phyloP scores from a whole-genome alignment of 2,888 invertebrate species.

The Microctonus aethiopoides region DNA sequence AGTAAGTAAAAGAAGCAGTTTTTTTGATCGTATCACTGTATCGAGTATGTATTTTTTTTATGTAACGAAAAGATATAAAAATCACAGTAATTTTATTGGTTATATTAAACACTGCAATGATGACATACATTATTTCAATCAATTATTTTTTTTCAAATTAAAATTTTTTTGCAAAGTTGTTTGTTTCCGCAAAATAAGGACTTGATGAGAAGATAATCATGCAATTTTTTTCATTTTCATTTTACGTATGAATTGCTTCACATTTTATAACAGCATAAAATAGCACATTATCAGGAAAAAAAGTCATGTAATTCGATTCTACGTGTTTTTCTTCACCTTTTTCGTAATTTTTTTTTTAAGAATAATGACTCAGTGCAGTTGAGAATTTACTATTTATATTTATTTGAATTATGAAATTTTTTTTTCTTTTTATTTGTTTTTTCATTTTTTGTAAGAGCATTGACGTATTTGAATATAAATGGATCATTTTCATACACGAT shows the following conservation, averaged over 20 bases:
- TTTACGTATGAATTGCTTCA: too few relatives aligned
- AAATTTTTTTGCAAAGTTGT: background rate
- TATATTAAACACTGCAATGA: background rate
- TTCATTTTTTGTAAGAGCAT: constrained; percentile 19
- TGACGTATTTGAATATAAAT: constrained; percentile 25
- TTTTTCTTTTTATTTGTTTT: too few relatives aligned
- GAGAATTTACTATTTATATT: too few relatives aligned
- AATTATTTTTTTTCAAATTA: background rate
- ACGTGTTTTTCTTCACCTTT: too few relatives aligned
- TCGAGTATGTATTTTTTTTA: background rate
- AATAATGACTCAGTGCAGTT: too few relatives aligned
- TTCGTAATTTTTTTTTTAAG: too few relatives aligned
- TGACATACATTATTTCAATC: background rate
- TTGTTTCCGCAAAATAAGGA: background rate
- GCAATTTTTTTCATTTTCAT: too few relatives aligned
- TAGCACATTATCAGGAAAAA: too few relatives aligned
- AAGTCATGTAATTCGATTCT: too few relatives aligned
- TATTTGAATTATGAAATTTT: too few relatives aligned
- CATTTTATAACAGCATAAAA: too few relatives aligned
- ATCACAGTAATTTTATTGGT: background rate
- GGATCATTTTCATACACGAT: background rate
- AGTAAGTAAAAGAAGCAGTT: background rate
- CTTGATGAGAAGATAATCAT: background rate
- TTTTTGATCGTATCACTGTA: background rate
- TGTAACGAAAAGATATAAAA: background rate